Evolutionary conservation across 1,140 invertebrate genomes (phyloP).

Genomic region (Tetragnatha versicolor): DNA sequence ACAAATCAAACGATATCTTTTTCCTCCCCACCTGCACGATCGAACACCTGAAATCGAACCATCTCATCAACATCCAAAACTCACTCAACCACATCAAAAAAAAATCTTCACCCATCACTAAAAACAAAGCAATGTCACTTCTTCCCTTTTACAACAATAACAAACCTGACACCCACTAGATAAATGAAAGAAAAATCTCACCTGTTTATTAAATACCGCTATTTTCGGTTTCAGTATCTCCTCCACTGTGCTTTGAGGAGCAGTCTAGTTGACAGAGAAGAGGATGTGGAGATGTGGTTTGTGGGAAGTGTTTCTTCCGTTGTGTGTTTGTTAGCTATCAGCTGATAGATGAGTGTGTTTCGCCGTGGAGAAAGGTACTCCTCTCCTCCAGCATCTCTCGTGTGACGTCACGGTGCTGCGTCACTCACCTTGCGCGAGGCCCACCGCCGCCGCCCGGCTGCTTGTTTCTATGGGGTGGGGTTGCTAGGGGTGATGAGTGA

Average conservation of each 20-base stretch:
- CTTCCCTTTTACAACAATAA: no score
- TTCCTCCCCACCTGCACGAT: no score
- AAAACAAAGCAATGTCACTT: no score
- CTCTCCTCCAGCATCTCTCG: conserved; percentile 23
- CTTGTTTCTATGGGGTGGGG: conserved; percentile 29
- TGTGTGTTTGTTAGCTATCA: background rate
- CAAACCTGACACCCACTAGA: no score
- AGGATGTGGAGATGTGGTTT: background rate
- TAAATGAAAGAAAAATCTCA: background rate
- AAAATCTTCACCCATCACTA: no score
- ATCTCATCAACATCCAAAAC: no score
- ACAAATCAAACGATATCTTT: no score
- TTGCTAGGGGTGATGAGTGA: background rate
- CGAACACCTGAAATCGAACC: no score
- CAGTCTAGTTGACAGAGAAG: background rate
- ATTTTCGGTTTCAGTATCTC: no score
- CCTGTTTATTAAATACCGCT: background rate
- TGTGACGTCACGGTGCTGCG: conserved; percentile 24
- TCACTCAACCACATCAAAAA: no score
- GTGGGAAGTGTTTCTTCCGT: background rate
- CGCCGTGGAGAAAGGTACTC: conserved; percentile 13
- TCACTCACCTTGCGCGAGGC: conserved; percentile 24
- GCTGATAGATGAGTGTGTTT: conserved; percentile 15
- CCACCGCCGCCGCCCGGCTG: background rate
- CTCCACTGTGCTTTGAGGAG: background rate